phyloP scores from a whole-genome alignment of 2,888 invertebrate genomes.

The Drosophila imparisetae region DNA sequence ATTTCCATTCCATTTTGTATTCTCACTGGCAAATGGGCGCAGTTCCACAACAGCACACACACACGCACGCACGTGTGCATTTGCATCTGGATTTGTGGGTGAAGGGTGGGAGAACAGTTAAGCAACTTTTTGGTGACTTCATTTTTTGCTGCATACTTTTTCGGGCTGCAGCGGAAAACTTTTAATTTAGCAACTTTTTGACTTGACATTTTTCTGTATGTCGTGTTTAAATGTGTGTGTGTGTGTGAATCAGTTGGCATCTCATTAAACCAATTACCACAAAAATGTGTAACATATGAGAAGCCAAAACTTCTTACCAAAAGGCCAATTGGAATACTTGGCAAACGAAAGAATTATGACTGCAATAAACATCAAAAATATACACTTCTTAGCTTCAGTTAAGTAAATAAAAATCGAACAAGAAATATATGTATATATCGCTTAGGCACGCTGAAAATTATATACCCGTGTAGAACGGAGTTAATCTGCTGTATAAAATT shows the following conservation, averaged over 20 bases:
- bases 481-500: not conserved
- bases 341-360: not conserved
- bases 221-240: not conserved
- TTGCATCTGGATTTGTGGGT: conserved; percentile 14
- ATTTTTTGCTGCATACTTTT: conserved; percentile 42
- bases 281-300: conserved; percentile 11
- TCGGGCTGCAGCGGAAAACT: conserved; percentile 49
- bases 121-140: conserved; percentile 50
- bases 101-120: conserved; percentile 23
- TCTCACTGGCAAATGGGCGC: conserved; percentile 29
- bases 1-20: conserved; percentile 29
- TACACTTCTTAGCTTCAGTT: not conserved
- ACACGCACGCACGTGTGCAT: not conserved
- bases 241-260: conserved; percentile 29
- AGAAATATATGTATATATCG: not conserved
- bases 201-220: conserved; percentile 18
- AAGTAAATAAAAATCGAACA: not conserved
- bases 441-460: not conserved
- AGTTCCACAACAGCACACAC: conserved; percentile 28
- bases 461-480: not conserved
- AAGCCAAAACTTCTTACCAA: conserved; percentile 8
- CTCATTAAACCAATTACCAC: conserved; percentile 55
- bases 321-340: conserved; percentile 5
- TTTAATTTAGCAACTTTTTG: conserved; percentile 70
- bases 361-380: not conserved